Base-by-base conservation (phyloP, 2,113 vertebrate genomes). In the Deroptyus accipitrinus region DNA sequence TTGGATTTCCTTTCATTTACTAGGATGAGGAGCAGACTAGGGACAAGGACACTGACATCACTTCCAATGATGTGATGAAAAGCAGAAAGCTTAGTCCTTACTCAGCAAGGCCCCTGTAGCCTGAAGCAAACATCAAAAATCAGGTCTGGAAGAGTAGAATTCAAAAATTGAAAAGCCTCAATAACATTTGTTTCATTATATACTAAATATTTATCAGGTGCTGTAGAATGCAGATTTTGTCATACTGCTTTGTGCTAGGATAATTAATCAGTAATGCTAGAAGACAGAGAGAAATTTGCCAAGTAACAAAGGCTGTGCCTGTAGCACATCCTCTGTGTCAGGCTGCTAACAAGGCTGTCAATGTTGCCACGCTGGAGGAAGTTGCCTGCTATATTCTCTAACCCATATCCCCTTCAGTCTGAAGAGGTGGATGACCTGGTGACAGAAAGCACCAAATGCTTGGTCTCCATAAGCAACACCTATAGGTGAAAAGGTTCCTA, bases 311-410 rank as follows among this genome's bases (percentile, higher is more conserved):
- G 61, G 44, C 15, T 4, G 4, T 23, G 30, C 17, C 44, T 31
- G 16, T 20, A 17, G 8, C 18, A 25, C 23, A 31, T 48, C 24
- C 9, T 57, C 25, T 3, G 1, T 5, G 37, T 28, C 63, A 52
- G 57, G 44, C 61, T 88, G 17, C 22, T 54, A 16, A 51, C 55
- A 39, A 13, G 66, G 41, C 24, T 75, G 41, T 20, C 51, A 35
- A 3, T 3, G 4, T 30, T 46, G 51, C 20, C 2, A 7, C 2
- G 0, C 44, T 41, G 28, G 31, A 59, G 13, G n/a, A 17, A 0
- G 0, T 4, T 17, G 13, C 11, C 57, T 5, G 0, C 30, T 61
- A 22, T 62, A 13, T 13, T 22, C 31, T 39, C 8, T 37, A 39
- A 57, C 28, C 5, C 37, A 52, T 1, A 1, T 35, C 20, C 35